Evolutionary conservation across 2,888 invertebrate genomes (phyloP), one percentile per base, ranked within the genome.

Genomic region (Taphrorychus bicolor): DNA sequence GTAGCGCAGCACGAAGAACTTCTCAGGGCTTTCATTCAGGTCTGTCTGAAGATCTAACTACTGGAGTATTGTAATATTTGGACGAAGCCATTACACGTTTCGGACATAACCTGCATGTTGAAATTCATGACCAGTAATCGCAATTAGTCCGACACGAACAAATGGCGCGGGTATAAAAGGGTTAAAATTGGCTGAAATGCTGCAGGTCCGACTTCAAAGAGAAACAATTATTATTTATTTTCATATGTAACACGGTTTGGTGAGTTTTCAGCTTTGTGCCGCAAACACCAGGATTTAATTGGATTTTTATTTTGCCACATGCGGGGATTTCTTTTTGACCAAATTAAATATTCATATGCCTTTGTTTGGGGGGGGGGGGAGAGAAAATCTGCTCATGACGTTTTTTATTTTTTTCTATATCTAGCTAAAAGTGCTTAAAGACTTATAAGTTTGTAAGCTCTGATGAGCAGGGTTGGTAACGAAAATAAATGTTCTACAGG

Each of bases 151-250:
- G 60, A 66, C 58, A 19, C 41, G 48, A 66, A 65, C 61, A 64
- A 60, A 60, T 61, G 65, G 48, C 54, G 61, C 65, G 65, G 16
- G 56, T 51, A 65, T 65, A 61, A 65, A 69, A 61, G 64, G 65
- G 69, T 68, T 63, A 68, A 64, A 68, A 69, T 69, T 69, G 65
- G 65, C 69, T 65, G 65, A 65, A 69, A 69, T 49, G 54, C 59
- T 45, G 45, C 57, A 51, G 68, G 53, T 65, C 59, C 58, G 32
- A 69, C 65, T 66, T 69, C 69, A 69, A 69, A 69, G 65, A 57
- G 69, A 14, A 49, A 66, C 61, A 62, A 69, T 66, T 61, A 69
- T 69, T 60, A 56, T 69, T 60, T 64, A 60, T 69, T 64, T 69
- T 57, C 69, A 65, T 65, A 51, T 48, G 64, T 64, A 66, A 65